Conservation (phyloP, 2,797 vertebrate genomes). For the Hipposideros larvatus region DNA sequence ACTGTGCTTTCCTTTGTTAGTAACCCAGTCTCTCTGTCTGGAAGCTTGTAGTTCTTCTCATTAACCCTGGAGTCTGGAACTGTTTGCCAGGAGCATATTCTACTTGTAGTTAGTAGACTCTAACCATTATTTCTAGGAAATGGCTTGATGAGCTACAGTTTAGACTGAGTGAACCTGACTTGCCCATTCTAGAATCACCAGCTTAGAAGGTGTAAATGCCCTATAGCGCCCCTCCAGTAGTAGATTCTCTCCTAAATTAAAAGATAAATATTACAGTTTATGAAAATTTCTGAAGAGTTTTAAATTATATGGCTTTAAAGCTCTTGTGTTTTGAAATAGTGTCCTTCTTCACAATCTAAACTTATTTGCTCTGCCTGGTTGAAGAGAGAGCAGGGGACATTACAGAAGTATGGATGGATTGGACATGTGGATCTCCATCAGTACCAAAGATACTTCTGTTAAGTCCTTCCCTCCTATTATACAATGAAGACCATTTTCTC, state of each 20-base stretch:
- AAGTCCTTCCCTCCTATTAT: not conserved
- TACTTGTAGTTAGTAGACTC: not conserved
- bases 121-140: not conserved
- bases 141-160: not conserved
- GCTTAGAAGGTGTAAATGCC: not conserved
- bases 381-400: not conserved
- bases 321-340: not conserved
- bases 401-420: not conserved
- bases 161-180: not conserved
- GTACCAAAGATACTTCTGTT: not conserved
- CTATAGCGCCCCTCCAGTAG: not conserved
- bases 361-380: not conserved
- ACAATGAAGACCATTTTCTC: not conserved
- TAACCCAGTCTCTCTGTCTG: not conserved
- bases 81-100: not conserved
- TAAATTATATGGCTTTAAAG: not conserved
- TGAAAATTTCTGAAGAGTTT: not conserved
- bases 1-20: not conserved
- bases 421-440: not conserved
- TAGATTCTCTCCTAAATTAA: not conserved
- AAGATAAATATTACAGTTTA: not conserved
- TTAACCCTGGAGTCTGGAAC: not conserved
- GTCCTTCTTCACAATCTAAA: not conserved
- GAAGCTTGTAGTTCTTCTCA: not conserved
- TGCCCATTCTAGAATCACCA: not conserved